Percentiles rank a stretch among this genome's conserved stretches.
Evolutionary conservation across 2,888 invertebrate species (phyloP).

Genomic region (Eupithecia abbreviata): DNA sequence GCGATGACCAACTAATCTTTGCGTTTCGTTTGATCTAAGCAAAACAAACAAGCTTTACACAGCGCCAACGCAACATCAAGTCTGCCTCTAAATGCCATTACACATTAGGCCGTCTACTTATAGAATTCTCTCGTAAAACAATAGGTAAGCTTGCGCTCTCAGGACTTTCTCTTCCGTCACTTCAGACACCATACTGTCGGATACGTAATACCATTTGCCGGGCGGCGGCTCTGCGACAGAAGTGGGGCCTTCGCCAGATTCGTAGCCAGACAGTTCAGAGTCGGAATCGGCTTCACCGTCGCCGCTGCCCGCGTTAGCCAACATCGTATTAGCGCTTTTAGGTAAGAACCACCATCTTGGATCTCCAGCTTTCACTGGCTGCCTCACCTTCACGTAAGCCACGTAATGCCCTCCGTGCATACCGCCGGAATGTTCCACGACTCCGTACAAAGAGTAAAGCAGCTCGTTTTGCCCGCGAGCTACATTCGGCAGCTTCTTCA

Average conservation of each 20-base stretch:
- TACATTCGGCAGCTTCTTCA: slow-evolving; percentile 85
- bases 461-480: slow-evolving; percentile 86
- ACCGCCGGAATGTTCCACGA: slow-evolving; percentile 97
- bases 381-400: slow-evolving; percentile 96
- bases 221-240: slow-evolving; percentile 74
- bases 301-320: slow-evolving; percentile 74
- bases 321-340: slow-evolving; percentile 80
- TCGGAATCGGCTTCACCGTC: slow-evolving; percentile 79
- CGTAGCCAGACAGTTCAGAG: slow-evolving; percentile 82
- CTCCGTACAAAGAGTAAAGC: slow-evolving; percentile 95
- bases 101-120: slow-evolving; percentile 72
- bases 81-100: slow-evolving; percentile 71
- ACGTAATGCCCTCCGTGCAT: slow-evolving; percentile 94
- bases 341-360: slow-evolving; percentile 90
- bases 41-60: slow-evolving; percentile 63
- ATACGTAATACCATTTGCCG: slow-evolving; percentile 97
- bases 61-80: slow-evolving; percentile 50
- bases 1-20: background rate
- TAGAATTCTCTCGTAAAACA: slow-evolving; percentile 97
- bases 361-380: slow-evolving; percentile 84
- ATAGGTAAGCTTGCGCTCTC: slow-evolving; percentile 94
- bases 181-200: slow-evolving; percentile 94
- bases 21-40: background rate
- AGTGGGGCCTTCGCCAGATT: slow-evolving; percentile 77
- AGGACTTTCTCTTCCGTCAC: slow-evolving; percentile 92